Base-by-base conservation (phyloP, 2,888 invertebrate genomes). In the Xanthorhoe designata region DNA sequence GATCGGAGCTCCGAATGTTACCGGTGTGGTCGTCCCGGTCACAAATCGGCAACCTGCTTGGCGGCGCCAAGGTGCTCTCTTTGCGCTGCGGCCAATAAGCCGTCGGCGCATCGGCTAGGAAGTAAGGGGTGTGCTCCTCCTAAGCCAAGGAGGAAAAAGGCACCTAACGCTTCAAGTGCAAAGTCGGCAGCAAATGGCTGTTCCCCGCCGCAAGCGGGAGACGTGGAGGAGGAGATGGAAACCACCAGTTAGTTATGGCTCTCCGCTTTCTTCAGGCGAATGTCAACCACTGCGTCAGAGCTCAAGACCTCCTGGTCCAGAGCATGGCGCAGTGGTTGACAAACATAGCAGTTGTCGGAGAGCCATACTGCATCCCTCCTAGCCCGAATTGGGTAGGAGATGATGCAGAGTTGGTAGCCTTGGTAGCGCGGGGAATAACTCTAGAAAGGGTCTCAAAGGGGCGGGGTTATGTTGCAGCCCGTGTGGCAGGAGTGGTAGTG, bases 321-420 rank as follows among this genome's bases (percentile, higher is more conserved):
- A 45, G n/a, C 15, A n/a, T 45, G 45, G 45, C 45, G 45, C n/a
- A 45, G 45, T 15, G 45, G 45, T 45, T 45, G 45, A 45, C 2
- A 0, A 2, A 15, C 15, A 15, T 45, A n/a, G 45, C 15, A 10
- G 15, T 15, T 0, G 45, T 45, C n/a, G 45, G n/a, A 3, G 45
- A 45, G 45, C 45, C 45, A n/a, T 45, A 45, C 45, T 6, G n/a
- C n/a, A n/a, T n/a, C n/a, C n/a, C n/a, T n/a, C n/a, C n/a, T n/a
- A n/a, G n/a, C n/a, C n/a, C n/a, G n/a, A n/a, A n/a, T n/a, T n/a
- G n/a, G n/a, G n/a, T n/a, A n/a, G n/a, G n/a, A n/a, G n/a, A n/a
- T n/a, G n/a, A 8, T 0, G 38, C 9, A 0, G 55, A 17, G 18
- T 18, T 55, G 10, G 55, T 35, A 5, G 38, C 55, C 4, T 2